Evolutionary conservation across 2,113 vertebrate species (phyloP).

Genomic region (Callionymus lyra): DNA sequence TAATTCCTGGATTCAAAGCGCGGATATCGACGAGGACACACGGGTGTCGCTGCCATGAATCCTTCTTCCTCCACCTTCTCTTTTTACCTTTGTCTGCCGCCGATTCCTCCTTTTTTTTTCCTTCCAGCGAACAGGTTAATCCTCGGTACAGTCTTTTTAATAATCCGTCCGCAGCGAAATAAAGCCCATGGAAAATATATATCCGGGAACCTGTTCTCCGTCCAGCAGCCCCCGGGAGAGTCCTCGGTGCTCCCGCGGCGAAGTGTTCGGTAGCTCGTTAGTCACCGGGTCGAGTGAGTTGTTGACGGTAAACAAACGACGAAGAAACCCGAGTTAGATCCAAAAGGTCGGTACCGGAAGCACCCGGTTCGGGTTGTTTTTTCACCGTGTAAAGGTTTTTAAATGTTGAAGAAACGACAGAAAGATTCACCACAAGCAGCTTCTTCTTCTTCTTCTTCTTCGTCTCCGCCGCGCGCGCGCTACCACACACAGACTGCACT

Average conservation of each 20-base stretch:
- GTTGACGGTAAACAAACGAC: conserved; percentile 34
- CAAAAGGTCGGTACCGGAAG: conserved; percentile 4
- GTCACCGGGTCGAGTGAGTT: conserved; percentile 21
- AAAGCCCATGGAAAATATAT: conserved; percentile 8
- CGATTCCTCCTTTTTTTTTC: conserved; percentile 37
- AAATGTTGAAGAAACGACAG: background rate
- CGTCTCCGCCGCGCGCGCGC: too few relatives aligned
- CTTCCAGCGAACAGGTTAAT: conserved; percentile 43
- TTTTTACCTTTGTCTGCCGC: conserved; percentile 62
- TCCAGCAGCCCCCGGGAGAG: conserved; percentile 26
- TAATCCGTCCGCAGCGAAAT: conserved; percentile 34
- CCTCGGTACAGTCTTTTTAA: conserved; percentile 22
- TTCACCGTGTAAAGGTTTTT: conserved; percentile 6
- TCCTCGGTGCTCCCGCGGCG: conserved; percentile 39
- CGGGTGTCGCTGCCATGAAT: conserved; percentile 23
- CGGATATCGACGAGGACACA: too few relatives aligned
- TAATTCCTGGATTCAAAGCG: too few relatives aligned
- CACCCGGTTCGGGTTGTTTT: conserved; percentile 16
- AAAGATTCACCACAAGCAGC: conserved; percentile 45
- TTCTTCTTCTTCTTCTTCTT: too few relatives aligned
- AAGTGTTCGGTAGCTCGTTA: conserved; percentile 26
- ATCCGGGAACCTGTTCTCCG: conserved; percentile 12
- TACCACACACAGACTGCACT: conserved; percentile 79
- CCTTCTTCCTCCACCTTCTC: conserved; percentile 19
- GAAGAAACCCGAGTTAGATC: conserved; percentile 26